Evolutionary conservation across 2,888 invertebrate genomes (phyloP), one percentile per base, ranked within the genome.

Genomic region (Drosophila quinaria): DNA sequence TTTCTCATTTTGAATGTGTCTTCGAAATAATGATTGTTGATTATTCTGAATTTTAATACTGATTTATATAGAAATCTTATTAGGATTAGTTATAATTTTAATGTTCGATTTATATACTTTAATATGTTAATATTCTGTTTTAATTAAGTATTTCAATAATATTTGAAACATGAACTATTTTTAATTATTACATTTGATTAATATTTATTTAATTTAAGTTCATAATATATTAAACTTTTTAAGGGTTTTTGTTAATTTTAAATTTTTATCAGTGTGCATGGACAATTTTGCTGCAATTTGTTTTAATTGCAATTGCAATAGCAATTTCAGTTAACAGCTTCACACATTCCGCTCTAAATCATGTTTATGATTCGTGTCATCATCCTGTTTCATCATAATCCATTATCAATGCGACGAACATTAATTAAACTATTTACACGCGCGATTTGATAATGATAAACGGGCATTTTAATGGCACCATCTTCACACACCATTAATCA

Each of bases 341-440:
- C 9, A 31, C 65, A 51, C 65, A 17, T 47, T 50, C 42, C 41
- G 58, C 51, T 56, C 47, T 22, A 33, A 55, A 22, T 42, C 17
- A 29, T 37, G 19, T 19, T 25, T 46, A 72, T 19, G 39, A 56
- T 41, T 59, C 39, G 55, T 63, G 46, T 55, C 62, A 63, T 58
- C 50, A 59, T 41, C 22, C 41, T 31, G 46, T 49, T 62, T 56
- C 72, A 81, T 74, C 80, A 73, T 64, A 61, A 44, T 67, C 67
- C 39, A 60, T 67, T 63, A 77, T 44, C 42, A 41, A 15, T n/a
- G 3, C 35, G 9, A 10, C 10, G 52, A 49, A 64, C 72, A 76
- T 81, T 78, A 87, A 76, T 82, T 82, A 63, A 72, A 73, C 73
- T 78, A 70, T 65, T 75, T 61, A 54, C 79, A 75, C 78, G 65